These are phyloP conservation scores for Meganola albula DNA, from an alignment of 2,888 invertebrate genomes.

Conservation along the genomic window DNA sequence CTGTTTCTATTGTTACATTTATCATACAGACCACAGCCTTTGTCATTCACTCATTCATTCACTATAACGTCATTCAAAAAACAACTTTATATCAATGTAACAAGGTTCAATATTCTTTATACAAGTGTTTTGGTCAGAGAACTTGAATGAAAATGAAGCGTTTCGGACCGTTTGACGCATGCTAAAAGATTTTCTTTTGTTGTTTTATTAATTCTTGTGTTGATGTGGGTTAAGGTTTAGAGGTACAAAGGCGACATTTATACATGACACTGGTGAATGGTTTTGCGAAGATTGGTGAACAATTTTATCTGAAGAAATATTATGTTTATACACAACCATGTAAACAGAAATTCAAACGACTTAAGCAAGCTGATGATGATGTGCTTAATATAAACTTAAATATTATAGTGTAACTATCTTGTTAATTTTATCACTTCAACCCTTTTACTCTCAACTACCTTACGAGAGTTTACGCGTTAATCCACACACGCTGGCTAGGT, in stretches of 20 bases:
- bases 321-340: too few relatives aligned
- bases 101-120: slow-evolving; percentile 22
- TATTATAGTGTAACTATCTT: too few relatives aligned
- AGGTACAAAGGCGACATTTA: slow-evolving; percentile 30
- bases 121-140: slow-evolving; percentile 20
- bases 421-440: too few relatives aligned
- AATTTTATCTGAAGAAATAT: slow-evolving; percentile 14
- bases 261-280: slow-evolving; percentile 32
- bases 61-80: slow-evolving; percentile 20
- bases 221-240: slow-evolving; percentile 42
- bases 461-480: too few relatives aligned
- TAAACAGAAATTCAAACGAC: too few relatives aligned
- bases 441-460: too few relatives aligned
- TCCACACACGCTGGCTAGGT: too few relatives aligned
- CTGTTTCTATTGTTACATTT: slow-evolving; percentile 27
- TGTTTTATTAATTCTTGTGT: slow-evolving; percentile 48
- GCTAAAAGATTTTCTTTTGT: slow-evolving; percentile 42
- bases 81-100: slow-evolving; percentile 6
- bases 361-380: too few relatives aligned
- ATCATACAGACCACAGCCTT: slow-evolving; percentile 31
- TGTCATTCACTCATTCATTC: slow-evolving; percentile 32
- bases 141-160: slow-evolving; percentile 50
- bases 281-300: too few relatives aligned
- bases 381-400: too few relatives aligned
- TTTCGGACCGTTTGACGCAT: slow-evolving; percentile 47